phyloP scores from a whole-genome alignment of 2,797 vertebrate species.

The Spinus pinus region DNA sequence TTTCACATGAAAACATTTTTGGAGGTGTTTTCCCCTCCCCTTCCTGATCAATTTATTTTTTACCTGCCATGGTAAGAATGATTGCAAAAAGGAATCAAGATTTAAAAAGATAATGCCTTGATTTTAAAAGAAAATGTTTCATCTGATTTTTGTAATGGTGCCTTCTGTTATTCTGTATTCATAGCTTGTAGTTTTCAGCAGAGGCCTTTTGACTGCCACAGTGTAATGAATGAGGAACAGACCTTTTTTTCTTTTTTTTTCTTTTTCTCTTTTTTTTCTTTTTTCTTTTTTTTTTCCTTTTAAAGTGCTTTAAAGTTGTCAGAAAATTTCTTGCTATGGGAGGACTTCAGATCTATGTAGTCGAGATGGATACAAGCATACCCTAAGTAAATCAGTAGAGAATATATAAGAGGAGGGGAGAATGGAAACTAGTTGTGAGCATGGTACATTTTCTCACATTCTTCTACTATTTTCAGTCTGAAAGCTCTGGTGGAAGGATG shows the following conservation, averaged over 20 bases:
- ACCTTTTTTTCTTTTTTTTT: neutral
- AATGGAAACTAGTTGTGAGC: neutral
- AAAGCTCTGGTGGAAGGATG: constrained; percentile 87
- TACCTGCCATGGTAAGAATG: neutral
- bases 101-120: neutral
- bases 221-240: neutral
- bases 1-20: neutral
- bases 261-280: neutral
- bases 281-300: neutral
- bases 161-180: neutral
- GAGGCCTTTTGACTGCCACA: neutral
- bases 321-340: neutral
- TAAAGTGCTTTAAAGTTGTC: neutral
- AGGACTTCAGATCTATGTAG: neutral
- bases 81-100: neutral
- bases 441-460: neutral
- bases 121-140: neutral
- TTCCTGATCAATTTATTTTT: neutral
- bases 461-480: constrained; percentile 73
- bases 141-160: neutral
- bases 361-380: neutral
- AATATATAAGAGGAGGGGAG: neutral
- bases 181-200: neutral
- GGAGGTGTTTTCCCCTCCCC: neutral
- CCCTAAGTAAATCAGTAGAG: neutral